Evolutionary conservation across 92 coral and sea anemone genomes (phyloP).

Genomic region (Palythoa heliodiscus): DNA sequence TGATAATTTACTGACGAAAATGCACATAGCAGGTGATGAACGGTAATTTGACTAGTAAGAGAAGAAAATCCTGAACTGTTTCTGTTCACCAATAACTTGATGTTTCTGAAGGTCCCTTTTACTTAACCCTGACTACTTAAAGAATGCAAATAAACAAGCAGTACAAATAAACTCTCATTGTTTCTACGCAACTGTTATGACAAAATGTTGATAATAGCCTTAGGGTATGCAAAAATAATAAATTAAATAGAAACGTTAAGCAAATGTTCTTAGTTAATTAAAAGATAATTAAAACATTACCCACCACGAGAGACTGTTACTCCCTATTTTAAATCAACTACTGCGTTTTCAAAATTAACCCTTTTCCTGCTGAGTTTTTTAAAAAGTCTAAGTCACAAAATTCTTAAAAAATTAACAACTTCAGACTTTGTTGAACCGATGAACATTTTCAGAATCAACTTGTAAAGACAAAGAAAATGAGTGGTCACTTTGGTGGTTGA

Average conservation of each 20-base stretch:
- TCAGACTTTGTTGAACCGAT: no score
- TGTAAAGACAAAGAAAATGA: no score
- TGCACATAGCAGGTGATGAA: neutral
- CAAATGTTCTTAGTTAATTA: neutral
- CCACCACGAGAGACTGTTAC: neutral
- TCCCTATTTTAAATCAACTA: neutral
- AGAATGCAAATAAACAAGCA: neutral
- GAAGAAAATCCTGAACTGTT: neutral
- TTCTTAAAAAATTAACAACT: no score
- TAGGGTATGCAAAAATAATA: neutral
- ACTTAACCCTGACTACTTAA: neutral
- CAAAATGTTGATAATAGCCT: neutral
- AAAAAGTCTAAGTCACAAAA: no score
- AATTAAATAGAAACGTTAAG: no score
- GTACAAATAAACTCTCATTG: neutral
- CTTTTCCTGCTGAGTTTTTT: no score
- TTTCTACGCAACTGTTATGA: neutral
- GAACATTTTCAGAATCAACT: no score
- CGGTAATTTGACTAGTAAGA: neutral
- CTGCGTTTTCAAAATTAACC: no score
- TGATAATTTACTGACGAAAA: neutral
- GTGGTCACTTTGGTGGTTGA: no score
- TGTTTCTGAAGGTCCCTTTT: neutral
- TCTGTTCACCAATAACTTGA: neutral
- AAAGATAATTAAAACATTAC: neutral